Conservation (phyloP, 1,140 invertebrate genomes). For the Lasioglossum baleicum region DNA sequence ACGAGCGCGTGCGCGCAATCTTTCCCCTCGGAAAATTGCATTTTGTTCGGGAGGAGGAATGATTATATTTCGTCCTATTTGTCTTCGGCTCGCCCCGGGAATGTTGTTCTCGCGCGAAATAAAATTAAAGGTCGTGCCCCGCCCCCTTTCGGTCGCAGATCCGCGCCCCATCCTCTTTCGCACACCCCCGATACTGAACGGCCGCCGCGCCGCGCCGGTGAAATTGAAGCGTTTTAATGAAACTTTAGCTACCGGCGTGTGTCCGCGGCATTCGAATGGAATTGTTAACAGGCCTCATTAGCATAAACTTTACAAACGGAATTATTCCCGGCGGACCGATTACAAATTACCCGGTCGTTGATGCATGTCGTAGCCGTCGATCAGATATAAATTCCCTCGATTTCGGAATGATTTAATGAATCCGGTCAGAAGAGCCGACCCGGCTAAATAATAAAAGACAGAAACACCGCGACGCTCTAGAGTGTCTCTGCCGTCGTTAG, state of each 20-base stretch:
- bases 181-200: neutral
- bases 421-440: neutral
- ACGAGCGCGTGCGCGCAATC: too few relatives aligned
- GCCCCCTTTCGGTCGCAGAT: too few relatives aligned
- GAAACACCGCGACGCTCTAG: too few relatives aligned
- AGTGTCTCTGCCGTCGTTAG: too few relatives aligned
- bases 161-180: neutral
- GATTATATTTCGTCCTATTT: slow-evolving; percentile 3
- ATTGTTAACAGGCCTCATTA: slow-evolving; percentile 44
- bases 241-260: neutral
- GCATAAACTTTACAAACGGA: slow-evolving; percentile 27
- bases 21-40: neutral
- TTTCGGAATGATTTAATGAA: neutral
- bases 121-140: neutral
- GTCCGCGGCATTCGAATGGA: slow-evolving; percentile 23
- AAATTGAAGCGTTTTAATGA: neutral
- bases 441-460: too few relatives aligned
- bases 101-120: neutral
- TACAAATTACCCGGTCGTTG: neutral
- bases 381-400: neutral
- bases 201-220: neutral
- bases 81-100: neutral
- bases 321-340: neutral
- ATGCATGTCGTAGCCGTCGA: neutral
- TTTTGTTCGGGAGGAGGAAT: neutral